A percentile compares a stretch with the other conserved stretches of the same genome.
These are phyloP conservation scores for Drosophila jambulina DNA, from an alignment of 1,140 invertebrate species.

Conservation along the genomic window DNA sequence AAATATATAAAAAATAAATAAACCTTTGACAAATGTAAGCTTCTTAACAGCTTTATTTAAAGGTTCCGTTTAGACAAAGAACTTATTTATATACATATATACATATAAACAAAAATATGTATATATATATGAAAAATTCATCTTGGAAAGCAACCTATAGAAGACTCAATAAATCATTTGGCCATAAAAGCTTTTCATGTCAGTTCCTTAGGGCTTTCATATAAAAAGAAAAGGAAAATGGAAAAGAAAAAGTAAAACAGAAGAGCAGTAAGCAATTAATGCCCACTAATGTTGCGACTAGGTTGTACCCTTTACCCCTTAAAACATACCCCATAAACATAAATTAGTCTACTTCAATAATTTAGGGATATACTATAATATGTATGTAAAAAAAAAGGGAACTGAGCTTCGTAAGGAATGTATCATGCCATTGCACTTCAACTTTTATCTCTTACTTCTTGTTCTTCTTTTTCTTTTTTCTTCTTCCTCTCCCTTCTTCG, in stretches of 20 bases:
- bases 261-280: not conserved
- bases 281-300: not conserved
- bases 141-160: not conserved
- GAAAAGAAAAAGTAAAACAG: not conserved
- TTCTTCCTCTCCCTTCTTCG: not conserved
- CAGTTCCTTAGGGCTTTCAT: not conserved
- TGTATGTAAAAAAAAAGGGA: not conserved
- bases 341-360: not conserved
- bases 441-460: conserved; percentile 6
- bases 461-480: not conserved
- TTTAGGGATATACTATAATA: not conserved
- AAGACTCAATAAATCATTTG: conserved; percentile 24
- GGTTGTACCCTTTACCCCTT: not conserved
- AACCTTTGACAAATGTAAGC: conserved; percentile 17
- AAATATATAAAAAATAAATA: not conserved
- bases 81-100: not conserved
- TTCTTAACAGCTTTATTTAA: conserved; percentile 11
- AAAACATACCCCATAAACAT: no score
- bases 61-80: not conserved
- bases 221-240: not conserved
- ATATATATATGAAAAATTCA: not conserved
- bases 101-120: not conserved
- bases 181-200: conserved; percentile 9
- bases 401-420: not conserved
- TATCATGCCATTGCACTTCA: conserved; percentile 34